Evolutionary conservation across 2,888 invertebrate species (phyloP), one percentile per base, ranked within the genome.

Genomic region (Ernsta delagoae): DNA sequence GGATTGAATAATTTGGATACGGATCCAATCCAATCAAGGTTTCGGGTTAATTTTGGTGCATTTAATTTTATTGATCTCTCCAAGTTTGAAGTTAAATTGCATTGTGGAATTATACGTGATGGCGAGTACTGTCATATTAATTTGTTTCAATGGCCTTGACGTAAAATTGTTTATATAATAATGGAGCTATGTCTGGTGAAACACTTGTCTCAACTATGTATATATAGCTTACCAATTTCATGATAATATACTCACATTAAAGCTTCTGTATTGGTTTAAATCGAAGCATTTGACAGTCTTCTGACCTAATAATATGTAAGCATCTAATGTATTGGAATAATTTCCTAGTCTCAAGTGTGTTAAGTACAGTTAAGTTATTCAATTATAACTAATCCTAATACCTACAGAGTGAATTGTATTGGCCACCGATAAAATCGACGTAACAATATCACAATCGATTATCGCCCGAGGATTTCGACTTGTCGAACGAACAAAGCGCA

Each of bases 401-500:
- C 16, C 16, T 16, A 16, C 24, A 7, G 36, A 56, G 5, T 59
- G n/a, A 7, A 61, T 61, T 24, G 53, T 4, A 31, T 31, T 31
- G 24, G 54, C 31, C 54, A 54, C 6, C 54, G 31, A 54, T 54
- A 54, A 54, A 54, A 9, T 9, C 11, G 11, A 54, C 54, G 54
- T 31, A 31, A 31, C 31, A 31, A 31, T 31, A 9, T 50, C 11
- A 36, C 34, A 53, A 66, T 59, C 50, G 53, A 39, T 56, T 53
- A 50, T 12, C 50, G 36, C 53, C 7, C 5, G 43, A 53, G 65
- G 64, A 64, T 66, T 41, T 59, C 53, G 59, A 59, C 59, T 45
- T 54, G 60, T 54, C 48, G 16, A 59, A 59, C 41, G 53, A 66
- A 66, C 60, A 66, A 66, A 66, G 34, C 53, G n/a, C 59, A 53